Evolutionary conservation across 2,113 vertebrate species (phyloP), one percentile per base, ranked within the genome.

Genomic region (Lamprotornis superbus): DNA sequence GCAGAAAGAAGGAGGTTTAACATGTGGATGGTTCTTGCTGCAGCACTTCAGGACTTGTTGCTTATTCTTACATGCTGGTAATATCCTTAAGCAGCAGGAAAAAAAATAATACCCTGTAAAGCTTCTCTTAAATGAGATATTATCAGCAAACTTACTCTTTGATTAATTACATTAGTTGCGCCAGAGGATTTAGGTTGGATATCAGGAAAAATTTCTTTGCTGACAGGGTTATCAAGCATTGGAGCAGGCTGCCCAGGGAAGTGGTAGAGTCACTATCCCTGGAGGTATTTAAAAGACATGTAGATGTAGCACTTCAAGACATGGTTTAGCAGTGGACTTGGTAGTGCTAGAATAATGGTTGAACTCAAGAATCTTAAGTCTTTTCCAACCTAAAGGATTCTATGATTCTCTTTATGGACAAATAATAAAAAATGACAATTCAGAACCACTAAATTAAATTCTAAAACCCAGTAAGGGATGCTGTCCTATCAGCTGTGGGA

Each of bases 341-440:
- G 39, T 25, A 31, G 14, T 68, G 60, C 39, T 25, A 59, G 24
- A 21, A 16, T 61, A 75, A 47, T 60, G 39, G 53, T 15, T 53
- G 28, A n/a, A 53, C 13, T 53, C 30, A 8, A 53, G 35, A 24
- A 57, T 50, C 61, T 60, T 39, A 31, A 52, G 39, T 15, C 11
- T 68, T 76, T 75, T 60, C 47, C 39, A 47, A 27, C 14, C n/a
- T 40, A 68, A 89, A 83, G 30, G 17, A 68, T 61, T 40, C 53
- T 35, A 12, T 53, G 6, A 12, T 40, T 59, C 28, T 40, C 33
- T 71, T 33, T 82, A 67, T 31, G 33, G 49, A 69, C 30, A 78
- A 87, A 81, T 1, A 2, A 63, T 39, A 53, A 69, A 46, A 81
- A 86, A 89, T 6, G 0, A 67, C 0, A 0, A 55, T 35, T 31